Percentiles rank a stretch among this genome's conserved stretches.
Evolutionary conservation across 2,113 vertebrate genomes (phyloP).

Genomic region (Heteronetta atricapilla): DNA sequence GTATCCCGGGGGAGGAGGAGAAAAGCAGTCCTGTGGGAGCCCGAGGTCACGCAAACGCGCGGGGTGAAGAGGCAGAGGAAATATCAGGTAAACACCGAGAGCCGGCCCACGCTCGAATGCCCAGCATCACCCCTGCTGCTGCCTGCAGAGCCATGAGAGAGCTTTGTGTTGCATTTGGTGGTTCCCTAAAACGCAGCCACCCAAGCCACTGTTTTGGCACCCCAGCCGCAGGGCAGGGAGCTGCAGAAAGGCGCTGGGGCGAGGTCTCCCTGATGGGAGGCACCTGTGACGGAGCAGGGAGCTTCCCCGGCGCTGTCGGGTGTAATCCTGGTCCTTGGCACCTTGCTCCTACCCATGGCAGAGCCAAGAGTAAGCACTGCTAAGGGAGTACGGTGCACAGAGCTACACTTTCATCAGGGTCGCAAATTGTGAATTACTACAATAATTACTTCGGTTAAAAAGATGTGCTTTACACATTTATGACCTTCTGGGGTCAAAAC

Average conservation of each 20-base stretch:
- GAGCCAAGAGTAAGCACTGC: neutral
- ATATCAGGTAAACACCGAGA: neutral
- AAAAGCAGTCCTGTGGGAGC: neutral
- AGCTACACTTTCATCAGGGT: neutral
- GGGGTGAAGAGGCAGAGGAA: conserved; percentile 28
- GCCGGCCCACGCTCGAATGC: neutral
- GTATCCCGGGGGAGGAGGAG: neutral
- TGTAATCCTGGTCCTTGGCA: neutral
- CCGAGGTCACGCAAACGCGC: neutral
- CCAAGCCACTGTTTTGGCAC: neutral
- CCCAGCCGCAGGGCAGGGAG: neutral
- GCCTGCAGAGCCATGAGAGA: neutral
- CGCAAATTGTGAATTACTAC: neutral
- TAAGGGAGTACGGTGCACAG: neutral
- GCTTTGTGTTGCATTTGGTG: neutral
- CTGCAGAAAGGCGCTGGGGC: neutral
- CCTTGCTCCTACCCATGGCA: neutral
- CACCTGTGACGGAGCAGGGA: neutral
- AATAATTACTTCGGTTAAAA: neutral
- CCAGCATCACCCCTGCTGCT: accelerated
- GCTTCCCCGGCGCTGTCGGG: neutral
- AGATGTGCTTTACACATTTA: neutral
- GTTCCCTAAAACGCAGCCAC: neutral
- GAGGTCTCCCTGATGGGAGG: neutral
- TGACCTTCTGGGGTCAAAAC: neutral